A percentile compares a stretch with the other conserved stretches of the same genome.
Conservation (phyloP, 2,888 invertebrate species). For the Synergus laeviventris region DNA sequence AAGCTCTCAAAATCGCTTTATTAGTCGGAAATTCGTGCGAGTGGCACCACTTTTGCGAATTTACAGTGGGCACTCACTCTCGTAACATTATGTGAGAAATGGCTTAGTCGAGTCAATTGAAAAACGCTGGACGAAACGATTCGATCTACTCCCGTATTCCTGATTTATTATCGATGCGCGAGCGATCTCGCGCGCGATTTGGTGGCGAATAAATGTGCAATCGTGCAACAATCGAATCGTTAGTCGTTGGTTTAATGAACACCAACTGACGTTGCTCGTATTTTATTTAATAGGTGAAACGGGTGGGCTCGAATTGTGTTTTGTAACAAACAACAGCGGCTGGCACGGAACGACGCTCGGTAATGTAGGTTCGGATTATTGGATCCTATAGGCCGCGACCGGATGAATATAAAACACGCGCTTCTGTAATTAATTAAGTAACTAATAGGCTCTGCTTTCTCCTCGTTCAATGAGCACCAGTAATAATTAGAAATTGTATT, state of each 20-base stretch:
- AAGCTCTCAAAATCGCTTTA: conserved; percentile 24
- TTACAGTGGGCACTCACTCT: conserved; percentile 16
- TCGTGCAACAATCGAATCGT: conserved; percentile 70
- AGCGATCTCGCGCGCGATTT: conserved; percentile 54
- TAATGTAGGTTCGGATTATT: conserved; percentile 71
- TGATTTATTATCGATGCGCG: conserved; percentile 62
- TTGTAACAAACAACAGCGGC: conserved; percentile 70
- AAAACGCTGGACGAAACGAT: conserved; percentile 44
- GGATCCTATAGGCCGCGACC: conserved; percentile 59
- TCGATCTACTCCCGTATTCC: conserved; percentile 44
- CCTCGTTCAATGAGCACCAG: conserved; percentile 56
- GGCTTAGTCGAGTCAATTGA: conserved; percentile 50
- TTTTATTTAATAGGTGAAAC: conserved; percentile 72
- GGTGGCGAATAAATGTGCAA: conserved; percentile 63
- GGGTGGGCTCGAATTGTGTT: conserved; percentile 65
- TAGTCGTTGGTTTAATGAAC: conserved; percentile 70
- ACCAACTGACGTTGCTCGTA: conserved; percentile 69
- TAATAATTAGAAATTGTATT: neutral
- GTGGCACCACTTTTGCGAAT: conserved; percentile 26
- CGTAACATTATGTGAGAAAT: conserved; percentile 41
- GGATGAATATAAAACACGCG: conserved; percentile 66
- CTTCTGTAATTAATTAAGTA: conserved; percentile 70
- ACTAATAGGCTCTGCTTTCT: conserved; percentile 62
- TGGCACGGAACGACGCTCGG: conserved; percentile 59
- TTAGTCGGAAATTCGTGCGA: conserved; percentile 31